Evolutionary conservation across 2,888 invertebrate genomes (phyloP), one percentile per base, ranked within the genome.

Genomic region (Lagria hirta): DNA sequence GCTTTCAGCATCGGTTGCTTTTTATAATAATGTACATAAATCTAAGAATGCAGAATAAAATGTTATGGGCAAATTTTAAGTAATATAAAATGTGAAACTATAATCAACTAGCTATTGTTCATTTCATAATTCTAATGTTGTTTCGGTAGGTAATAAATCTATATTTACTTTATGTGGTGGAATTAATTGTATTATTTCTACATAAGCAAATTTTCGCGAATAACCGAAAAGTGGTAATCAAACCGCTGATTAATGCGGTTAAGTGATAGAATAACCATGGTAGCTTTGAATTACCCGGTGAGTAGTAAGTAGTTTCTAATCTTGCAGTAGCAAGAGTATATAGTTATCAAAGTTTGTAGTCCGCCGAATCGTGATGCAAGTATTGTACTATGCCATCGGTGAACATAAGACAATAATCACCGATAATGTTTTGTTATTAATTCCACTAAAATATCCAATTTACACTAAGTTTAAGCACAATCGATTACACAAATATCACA

Each of bases 131-230:
- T 41, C 33, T 33, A 41, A 17, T 27, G 33, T 33, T 33, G 30
- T 40, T 36, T 34, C 35, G 35, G 43, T 32, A 38, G 43, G 27
- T 13, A 37, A 32, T 38, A 43, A 37, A 36, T 11, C 32, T 27
- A 27, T 36, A 35, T 36, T 43, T 36, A 43, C 35, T 36, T 36
- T 36, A 17, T 3, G 22, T 20, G 30, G 7, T 18, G 3, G 6
- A 11, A 26, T 26, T 26, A 11, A 7, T 40, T 8, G 36, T 13
- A 5, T 26, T 13, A 36, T 17, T 36, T 15, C 10, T 3, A 11
- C 17, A n/a, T 10, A 32, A 17, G n/a, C 8, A 13, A 11, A 10
- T 20, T n/a, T 17, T 7, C 8, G 13, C 13, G 14, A 20, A 22
- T 11, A 23, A 37, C 12, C 24, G 12, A 40, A 24, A 17, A 10